A percentile compares a stretch with the other conserved stretches of the same genome.
phyloP scores from a whole-genome alignment of 2,113 vertebrate species.

The Pterocles burchelli region DNA sequence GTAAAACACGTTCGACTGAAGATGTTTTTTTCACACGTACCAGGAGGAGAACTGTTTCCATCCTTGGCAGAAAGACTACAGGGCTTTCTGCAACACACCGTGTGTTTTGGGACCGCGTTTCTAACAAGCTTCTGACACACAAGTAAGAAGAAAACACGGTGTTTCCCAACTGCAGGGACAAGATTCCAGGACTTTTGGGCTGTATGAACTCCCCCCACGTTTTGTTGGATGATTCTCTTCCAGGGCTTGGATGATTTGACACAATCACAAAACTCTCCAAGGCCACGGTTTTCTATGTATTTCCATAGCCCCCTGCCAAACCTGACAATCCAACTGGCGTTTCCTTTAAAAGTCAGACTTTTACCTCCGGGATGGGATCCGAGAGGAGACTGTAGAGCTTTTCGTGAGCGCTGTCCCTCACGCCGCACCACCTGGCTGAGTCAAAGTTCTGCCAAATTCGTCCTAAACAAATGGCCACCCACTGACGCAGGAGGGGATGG shows the following conservation, averaged over 20 bases:
- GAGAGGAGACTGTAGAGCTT: constrained; percentile 97
- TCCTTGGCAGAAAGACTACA: background rate
- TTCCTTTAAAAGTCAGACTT: background rate
- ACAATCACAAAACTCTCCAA: background rate
- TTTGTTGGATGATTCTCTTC: background rate
- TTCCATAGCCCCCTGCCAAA: background rate
- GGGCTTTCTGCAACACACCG: background rate
- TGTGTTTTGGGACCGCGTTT: background rate
- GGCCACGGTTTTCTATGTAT: background rate
- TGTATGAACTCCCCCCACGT: background rate
- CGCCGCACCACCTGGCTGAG: constrained; percentile 94
- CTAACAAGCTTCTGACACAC: background rate
- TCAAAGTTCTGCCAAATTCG: constrained; percentile 99
- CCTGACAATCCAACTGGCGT: accelerated
- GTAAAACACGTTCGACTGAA: background rate
- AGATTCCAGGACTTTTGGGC: background rate
- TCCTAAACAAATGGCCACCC: constrained; percentile 97
- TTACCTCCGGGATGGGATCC: constrained; percentile 94
- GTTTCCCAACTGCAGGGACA: background rate
- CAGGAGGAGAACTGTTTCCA: background rate
- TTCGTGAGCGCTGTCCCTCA: constrained; percentile 96
- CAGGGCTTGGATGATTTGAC: background rate
- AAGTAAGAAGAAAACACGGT: accelerated
- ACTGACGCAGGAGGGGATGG: constrained; percentile 93
- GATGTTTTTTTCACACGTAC: background rate